phyloP scores from a whole-genome alignment of 1,140 invertebrate species.

The Camponotus floridanus region DNA sequence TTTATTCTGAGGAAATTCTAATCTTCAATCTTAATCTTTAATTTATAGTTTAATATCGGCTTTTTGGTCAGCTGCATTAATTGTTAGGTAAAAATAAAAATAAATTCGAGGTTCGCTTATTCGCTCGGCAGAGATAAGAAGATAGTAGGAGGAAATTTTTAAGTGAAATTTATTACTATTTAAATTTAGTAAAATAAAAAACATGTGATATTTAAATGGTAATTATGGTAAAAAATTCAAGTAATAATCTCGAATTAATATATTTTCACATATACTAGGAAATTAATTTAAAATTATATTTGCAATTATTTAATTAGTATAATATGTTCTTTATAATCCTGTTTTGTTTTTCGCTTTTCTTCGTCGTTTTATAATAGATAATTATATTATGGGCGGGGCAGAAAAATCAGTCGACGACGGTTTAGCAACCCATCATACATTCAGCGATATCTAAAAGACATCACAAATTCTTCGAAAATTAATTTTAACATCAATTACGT shows the following conservation, averaged over 20 bases:
- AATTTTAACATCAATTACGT: conserved; percentile 17
- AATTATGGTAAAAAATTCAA: not conserved
- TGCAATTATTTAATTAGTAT: conserved; percentile 10
- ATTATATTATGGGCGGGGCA: conserved; percentile 12
- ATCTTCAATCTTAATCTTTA: too few relatives aligned
- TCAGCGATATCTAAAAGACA: not conserved
- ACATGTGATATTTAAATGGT: too few relatives aligned
- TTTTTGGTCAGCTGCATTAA: not conserved
- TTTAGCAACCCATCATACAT: conserved; percentile 7
- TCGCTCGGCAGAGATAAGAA: too few relatives aligned
- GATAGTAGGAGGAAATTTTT: too few relatives aligned
- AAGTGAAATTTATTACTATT: too few relatives aligned
- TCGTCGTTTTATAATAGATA: conserved; percentile 3
- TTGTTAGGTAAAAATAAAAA: not conserved
- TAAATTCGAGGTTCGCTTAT: not conserved
- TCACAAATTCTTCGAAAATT: conserved; percentile 17
- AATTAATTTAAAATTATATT: conserved; percentile 37
- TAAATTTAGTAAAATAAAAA: too few relatives aligned
- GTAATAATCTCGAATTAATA: not conserved
- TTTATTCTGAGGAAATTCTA: too few relatives aligned
- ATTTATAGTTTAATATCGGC: too few relatives aligned
- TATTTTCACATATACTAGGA: not conserved
- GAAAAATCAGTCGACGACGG: conserved; percentile 24
- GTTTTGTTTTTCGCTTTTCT: conserved; percentile 5
- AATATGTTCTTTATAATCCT: not conserved